Evolutionary conservation across 2,888 invertebrate genomes (phyloP), one percentile per base, ranked within the genome.

Genomic region (Trilocha varians): DNA sequence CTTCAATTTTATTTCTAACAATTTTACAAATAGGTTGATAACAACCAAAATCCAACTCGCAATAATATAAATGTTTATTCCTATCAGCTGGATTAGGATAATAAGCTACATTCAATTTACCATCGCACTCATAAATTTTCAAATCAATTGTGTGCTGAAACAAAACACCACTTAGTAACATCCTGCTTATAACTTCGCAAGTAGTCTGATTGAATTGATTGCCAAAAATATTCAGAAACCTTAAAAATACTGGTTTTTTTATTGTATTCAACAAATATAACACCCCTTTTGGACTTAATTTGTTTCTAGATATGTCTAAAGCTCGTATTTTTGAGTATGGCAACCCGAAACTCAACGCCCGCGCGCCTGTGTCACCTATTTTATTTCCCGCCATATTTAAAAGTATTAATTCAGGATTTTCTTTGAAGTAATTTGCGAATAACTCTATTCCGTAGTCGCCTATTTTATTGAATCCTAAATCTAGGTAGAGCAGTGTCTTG

Each of bases 381-480:
- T 72, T 71, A 50, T 91, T 91, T 4, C 85, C 87, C 2, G 87
- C 84, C 5, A 91, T 59, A 49, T 88, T 87, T 35, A 91, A 53
- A 0, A 82, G 76, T 17, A 83, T 52, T 11, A 91, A 55, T 8
- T 70, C 60, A 0, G 90, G 88, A 13, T 75, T 68, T 42, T 75
- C 78, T 3, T 69, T 55, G 33, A 91, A 62, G 77, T 89, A 90
- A 46, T 82, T 70, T 0, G 79, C 82, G 14, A 91, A 44, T 40
- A 87, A 50, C 45, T 88, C 86, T 0, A 84, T 73, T 0, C 91
- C 91, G 38, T 87, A 76, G 59, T 90, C 88, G 0, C 88, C 89
- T 13, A 91, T 87, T 47, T 73, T 82, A 49, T 91, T 91, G 43
- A 75, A 88, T 1, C 83, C 87, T 9, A 91, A 61, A 70, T 91